Evolutionary conservation across 1,140 invertebrate genomes (phyloP).

Genomic region (Ips nitidus): DNA sequence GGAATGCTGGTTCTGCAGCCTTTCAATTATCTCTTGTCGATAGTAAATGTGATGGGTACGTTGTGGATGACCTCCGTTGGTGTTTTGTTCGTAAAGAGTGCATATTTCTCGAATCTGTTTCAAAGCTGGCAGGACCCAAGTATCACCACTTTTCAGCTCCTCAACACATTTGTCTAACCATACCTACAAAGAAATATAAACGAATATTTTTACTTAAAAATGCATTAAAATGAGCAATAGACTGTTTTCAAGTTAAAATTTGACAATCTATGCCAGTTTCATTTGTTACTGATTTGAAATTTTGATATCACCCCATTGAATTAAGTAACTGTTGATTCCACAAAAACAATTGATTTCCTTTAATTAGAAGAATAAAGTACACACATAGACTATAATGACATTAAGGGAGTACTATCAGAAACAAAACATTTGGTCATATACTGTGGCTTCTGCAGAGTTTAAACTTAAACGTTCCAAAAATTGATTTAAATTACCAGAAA

Average conservation of each 20-base stretch:
- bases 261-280: too few relatives aligned
- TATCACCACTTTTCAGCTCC: constrained; percentile 84
- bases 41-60: constrained; percentile 66
- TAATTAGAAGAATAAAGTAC: too few relatives aligned
- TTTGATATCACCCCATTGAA: not conserved
- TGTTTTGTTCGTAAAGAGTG: constrained; percentile 80
- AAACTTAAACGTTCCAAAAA: too few relatives aligned
- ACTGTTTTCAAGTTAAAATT: too few relatives aligned
- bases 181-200: constrained; percentile 46
- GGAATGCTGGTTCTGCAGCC: constrained; percentile 88
- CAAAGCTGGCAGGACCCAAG: constrained; percentile 91
- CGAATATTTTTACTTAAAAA: not conserved
- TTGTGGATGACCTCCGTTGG: constrained; percentile 57
- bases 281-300: not conserved
- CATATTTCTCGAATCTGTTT: constrained; percentile 97
- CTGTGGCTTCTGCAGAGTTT: too few relatives aligned
- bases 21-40: constrained; percentile 82
- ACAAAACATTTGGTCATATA: too few relatives aligned
- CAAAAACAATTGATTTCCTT: too few relatives aligned
- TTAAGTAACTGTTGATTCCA: not conserved
- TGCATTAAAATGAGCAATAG: not conserved
- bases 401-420: too few relatives aligned
- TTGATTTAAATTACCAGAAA: too few relatives aligned
- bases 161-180: constrained; percentile 96
- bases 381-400: too few relatives aligned